A percentile compares a stretch with the other conserved stretches of the same genome.
phyloP scores from a whole-genome alignment of 1,140 invertebrate species.

The Zophobas morio region DNA sequence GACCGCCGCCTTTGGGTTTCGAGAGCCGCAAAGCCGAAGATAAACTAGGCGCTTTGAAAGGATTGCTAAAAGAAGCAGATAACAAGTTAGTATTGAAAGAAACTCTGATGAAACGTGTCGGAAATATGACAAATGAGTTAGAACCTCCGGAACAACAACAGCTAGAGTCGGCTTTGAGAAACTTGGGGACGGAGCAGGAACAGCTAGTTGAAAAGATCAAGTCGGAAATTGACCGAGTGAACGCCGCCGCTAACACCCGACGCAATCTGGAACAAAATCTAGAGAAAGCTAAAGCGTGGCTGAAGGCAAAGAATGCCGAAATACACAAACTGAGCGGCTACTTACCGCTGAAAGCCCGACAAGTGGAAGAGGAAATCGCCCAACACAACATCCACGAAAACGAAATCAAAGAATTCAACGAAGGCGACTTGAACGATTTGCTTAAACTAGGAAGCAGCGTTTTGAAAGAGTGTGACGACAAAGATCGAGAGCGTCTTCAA shows the following conservation, averaged over 20 bases:
- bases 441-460: constrained; percentile 83
- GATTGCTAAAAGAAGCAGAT: constrained; percentile 86
- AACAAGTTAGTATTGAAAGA: constrained; percentile 87
- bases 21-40: constrained; percentile 83
- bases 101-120: constrained; percentile 85
- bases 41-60: constrained; percentile 78
- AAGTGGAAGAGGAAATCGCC: constrained; percentile 84
- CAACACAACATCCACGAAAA: constrained; percentile 81
- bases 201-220: constrained; percentile 80
- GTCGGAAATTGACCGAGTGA: constrained; percentile 80
- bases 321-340: constrained; percentile 82
- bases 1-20: constrained; percentile 79
- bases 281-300: constrained; percentile 84
- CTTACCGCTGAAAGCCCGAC: constrained; percentile 79
- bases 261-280: constrained; percentile 84
- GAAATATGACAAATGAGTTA: constrained; percentile 88
- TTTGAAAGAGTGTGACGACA: constrained; percentile 85
- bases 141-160: constrained; percentile 83
- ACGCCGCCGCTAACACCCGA: constrained; percentile 77
- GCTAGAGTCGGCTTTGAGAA: constrained; percentile 77
- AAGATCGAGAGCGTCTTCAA: constrained; percentile 78
- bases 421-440: constrained; percentile 81
- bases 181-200: constrained; percentile 79
- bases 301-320: constrained; percentile 82
- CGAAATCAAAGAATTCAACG: constrained; percentile 85